Conservation (phyloP, 2,113 vertebrate genomes). For the Neotragus moschatus region DNA sequence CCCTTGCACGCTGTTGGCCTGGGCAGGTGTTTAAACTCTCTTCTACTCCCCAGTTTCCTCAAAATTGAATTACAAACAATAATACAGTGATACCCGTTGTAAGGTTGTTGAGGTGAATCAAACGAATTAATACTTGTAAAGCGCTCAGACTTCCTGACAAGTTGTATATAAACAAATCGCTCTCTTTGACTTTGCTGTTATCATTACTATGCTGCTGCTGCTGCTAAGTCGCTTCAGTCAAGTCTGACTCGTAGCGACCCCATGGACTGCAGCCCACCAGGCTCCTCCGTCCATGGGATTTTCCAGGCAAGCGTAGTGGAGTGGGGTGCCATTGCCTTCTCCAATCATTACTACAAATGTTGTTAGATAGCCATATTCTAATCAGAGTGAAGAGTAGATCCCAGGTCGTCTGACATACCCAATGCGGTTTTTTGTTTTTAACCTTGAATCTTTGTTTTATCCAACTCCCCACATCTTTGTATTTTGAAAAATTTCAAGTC, state of each 20-base stretch:
- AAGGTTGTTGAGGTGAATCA: background rate
- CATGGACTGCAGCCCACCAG: too few species aligned
- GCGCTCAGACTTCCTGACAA: background rate
- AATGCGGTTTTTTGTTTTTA: background rate
- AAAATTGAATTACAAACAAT: background rate
- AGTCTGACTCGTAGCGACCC: too few species aligned
- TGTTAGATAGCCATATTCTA: background rate
- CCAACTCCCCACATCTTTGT: background rate
- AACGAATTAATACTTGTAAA: too few species aligned
- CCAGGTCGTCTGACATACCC: background rate
- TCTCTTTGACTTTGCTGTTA: background rate
- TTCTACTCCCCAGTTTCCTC: background rate
- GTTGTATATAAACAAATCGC: accelerated
- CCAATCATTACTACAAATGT: background rate
- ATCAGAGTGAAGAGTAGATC: background rate
- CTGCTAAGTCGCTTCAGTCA: too few species aligned
- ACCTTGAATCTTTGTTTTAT: background rate
- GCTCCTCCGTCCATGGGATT: too few species aligned
- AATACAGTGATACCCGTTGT: too few species aligned
- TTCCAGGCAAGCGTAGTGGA: too few species aligned
- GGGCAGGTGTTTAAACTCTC: background rate
- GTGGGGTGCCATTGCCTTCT: too few species aligned
- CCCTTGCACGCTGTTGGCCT: background rate
- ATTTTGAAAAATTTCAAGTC: background rate
- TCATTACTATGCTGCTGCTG: too few species aligned